Evolutionary conservation across 2,113 vertebrate genomes (phyloP).

Genomic region (Anoura caudifer): DNA sequence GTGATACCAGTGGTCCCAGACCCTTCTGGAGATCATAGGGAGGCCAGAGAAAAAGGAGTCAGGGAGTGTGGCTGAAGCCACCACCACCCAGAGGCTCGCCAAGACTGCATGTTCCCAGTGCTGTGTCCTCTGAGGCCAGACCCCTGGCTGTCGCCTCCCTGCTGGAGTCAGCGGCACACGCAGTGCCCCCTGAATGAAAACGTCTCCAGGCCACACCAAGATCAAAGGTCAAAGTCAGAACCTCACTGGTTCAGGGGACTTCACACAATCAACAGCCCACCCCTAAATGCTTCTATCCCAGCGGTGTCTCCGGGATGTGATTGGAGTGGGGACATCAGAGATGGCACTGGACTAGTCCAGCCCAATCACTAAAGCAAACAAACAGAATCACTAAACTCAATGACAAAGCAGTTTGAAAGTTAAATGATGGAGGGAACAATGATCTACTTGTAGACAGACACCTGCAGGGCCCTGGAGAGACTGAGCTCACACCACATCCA

Average conservation of each 20-base stretch:
- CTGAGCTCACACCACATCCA: background rate
- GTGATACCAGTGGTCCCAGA: background rate
- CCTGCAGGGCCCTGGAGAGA: background rate
- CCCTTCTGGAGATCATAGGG: background rate
- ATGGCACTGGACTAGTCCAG: background rate
- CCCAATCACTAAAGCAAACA: background rate
- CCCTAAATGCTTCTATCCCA: fast-evolving
- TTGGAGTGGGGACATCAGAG: fast-evolving
- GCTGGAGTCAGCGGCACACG: background rate
- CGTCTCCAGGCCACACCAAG: too few species aligned
- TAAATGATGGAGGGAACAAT: background rate
- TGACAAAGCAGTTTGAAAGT: background rate
- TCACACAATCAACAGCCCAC: background rate
- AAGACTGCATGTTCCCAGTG: fast-evolving
- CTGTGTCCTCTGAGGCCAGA: background rate
- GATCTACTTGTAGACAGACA: background rate
- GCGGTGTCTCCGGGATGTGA: too few species aligned
- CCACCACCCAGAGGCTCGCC: fast-evolving
- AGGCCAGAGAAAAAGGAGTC: background rate
- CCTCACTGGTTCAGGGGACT: too few species aligned
- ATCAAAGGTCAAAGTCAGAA: background rate
- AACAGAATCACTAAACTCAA: background rate
- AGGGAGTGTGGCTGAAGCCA: background rate
- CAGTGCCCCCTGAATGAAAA: background rate
- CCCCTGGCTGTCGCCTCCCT: background rate